phyloP scores from a whole-genome alignment of 2,113 vertebrate species.

The Pelecanoides urinatrix region DNA sequence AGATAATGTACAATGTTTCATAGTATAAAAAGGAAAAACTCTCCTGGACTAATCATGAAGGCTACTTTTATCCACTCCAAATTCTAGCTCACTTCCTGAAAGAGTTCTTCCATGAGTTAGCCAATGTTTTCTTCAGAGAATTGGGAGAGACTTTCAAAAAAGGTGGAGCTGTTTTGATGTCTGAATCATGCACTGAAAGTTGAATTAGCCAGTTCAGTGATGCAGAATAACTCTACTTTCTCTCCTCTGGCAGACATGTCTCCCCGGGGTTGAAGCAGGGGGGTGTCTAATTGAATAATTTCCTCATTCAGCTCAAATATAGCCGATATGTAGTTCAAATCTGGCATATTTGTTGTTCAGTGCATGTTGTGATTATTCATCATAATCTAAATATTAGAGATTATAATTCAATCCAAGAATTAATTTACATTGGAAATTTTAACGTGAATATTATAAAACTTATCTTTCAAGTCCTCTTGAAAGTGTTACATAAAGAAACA shows the following conservation, averaged over 20 bases:
- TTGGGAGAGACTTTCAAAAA: neutral
- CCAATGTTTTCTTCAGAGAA: neutral
- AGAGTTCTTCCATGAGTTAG: neutral
- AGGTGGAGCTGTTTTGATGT: neutral
- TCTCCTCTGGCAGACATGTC: neutral
- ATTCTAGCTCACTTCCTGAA: neutral
- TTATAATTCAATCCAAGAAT: neutral
- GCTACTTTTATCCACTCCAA: neutral
- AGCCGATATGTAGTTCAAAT: neutral
- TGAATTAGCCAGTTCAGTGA: constrained; percentile 27
- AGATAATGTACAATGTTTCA: neutral
- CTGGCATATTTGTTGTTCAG: neutral
- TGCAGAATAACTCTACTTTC: neutral
- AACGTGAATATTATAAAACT: neutral
- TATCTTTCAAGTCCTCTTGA: neutral
- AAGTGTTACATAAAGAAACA: neutral
- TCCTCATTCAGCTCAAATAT: neutral
- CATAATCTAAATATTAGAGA: neutral
- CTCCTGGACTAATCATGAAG: neutral
- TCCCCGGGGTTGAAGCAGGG: neutral
- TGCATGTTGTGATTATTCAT: neutral
- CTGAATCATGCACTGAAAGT: neutral
- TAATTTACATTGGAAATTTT: neutral
- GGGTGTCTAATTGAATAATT: neutral
- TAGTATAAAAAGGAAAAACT: neutral